Conservation (phyloP, 2,888 invertebrate genomes). For the Epirrita christyi region DNA sequence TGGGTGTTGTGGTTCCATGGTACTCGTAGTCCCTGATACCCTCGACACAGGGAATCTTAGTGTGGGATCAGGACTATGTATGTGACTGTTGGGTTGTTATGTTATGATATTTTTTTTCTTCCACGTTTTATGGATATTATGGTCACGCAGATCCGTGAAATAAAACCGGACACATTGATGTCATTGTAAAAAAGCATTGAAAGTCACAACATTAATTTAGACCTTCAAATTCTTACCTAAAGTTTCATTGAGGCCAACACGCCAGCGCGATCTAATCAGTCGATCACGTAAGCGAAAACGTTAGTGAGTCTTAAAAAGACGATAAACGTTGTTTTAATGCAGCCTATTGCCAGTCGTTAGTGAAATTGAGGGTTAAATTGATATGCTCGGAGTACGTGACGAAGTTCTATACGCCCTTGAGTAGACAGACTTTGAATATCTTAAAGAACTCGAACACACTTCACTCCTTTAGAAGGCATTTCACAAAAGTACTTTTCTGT, state of each 20-base stretch:
- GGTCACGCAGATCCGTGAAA: too few species aligned
- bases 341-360: conserved; percentile 26
- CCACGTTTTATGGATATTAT: too few species aligned
- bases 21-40: too few species aligned
- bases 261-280: conserved; percentile 30
- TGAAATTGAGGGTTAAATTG: conserved; percentile 30
- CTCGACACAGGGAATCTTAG: too few species aligned
- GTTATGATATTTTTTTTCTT: too few species aligned
- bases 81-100: too few species aligned
- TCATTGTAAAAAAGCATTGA: background rate
- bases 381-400: conserved; percentile 23
- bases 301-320: conserved; percentile 27
- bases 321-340: conserved; percentile 29
- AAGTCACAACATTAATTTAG: conserved; percentile 4
- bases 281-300: conserved; percentile 30
- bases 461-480: background rate
- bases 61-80: too few species aligned
- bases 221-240: conserved; percentile 19
- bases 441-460: background rate
- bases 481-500: too few species aligned
- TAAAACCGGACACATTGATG: background rate
- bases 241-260: conserved; percentile 26
- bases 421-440: conserved; percentile 1
- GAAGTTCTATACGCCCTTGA: conserved; percentile 9
- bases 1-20: too few species aligned